A percentile compares a stretch with the other conserved stretches of the same genome.
Conservation (phyloP, 2,113 vertebrate species). For the Astur gentilis region DNA sequence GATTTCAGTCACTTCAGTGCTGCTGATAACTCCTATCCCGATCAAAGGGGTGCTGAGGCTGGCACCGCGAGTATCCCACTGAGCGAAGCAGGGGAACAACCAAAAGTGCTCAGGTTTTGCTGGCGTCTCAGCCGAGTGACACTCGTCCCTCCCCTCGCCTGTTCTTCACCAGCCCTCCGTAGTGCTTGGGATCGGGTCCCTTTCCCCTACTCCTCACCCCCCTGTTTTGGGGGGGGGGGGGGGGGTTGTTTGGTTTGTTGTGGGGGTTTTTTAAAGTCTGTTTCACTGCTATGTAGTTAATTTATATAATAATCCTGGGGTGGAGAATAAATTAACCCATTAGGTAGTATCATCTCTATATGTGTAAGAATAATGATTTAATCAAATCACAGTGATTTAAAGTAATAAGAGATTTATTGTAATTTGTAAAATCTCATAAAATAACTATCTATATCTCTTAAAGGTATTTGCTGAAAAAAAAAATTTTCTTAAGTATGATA, state of each 20-base stretch:
- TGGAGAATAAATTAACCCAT: not conserved
- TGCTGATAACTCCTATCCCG: fast-evolving
- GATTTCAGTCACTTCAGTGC: fast-evolving
- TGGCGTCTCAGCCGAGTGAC: not conserved
- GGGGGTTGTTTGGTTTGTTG: too few species aligned
- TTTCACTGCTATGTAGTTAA: not conserved
- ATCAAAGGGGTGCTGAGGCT: too few species aligned
- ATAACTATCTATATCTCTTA: constrained; percentile 24
- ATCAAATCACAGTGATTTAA: not conserved
- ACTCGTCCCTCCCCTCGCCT: fast-evolving
- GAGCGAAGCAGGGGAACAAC: not conserved
- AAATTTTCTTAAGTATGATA: constrained; percentile 21
- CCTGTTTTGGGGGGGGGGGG: too few species aligned
- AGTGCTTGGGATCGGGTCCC: not conserved
- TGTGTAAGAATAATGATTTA: constrained; percentile 32
- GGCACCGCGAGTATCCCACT: fast-evolving
- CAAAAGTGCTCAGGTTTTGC: fast-evolving
- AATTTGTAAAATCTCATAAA: constrained; percentile 12
- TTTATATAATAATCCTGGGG: not conserved
- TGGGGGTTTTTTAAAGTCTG: not conserved
- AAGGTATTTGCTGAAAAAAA: constrained; percentile 11
- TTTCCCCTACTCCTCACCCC: too few species aligned
- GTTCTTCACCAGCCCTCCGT: fast-evolving
- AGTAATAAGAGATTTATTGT: constrained; percentile 11
- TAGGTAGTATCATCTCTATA: not conserved